phyloP scores from a whole-genome alignment of 2,797 vertebrate genomes.

The Thripadectes ignobilis region DNA sequence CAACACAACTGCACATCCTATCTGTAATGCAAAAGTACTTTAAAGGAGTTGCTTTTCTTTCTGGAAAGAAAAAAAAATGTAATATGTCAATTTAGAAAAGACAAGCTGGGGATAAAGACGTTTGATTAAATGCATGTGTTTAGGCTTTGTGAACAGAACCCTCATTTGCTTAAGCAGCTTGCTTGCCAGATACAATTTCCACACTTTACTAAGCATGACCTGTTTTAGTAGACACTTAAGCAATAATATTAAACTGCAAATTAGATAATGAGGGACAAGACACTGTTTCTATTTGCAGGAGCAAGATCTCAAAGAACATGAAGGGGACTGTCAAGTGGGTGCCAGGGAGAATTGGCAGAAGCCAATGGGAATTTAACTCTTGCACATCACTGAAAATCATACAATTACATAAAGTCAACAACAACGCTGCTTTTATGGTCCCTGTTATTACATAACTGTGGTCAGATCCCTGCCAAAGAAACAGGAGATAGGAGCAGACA shows the following conservation, averaged over 20 bases:
- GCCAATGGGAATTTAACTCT: neutral
- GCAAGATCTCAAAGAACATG: neutral
- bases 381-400: neutral
- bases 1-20: neutral
- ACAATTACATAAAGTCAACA: slow-evolving; percentile 36
- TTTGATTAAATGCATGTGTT: neutral
- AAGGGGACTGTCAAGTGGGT: neutral
- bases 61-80: neutral
- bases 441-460: slow-evolving; percentile 3
- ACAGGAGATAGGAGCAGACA: neutral
- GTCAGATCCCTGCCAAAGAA: slow-evolving; percentile 28
- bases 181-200: slow-evolving; percentile 60
- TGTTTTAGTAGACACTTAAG: slow-evolving; percentile 40
- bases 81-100: neutral
- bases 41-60: neutral
- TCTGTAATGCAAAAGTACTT: neutral
- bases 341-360: slow-evolving; percentile 23
- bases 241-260: slow-evolving; percentile 36
- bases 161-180: slow-evolving; percentile 58
- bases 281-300: slow-evolving; percentile 32
- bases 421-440: neutral
- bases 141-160: slow-evolving; percentile 24
- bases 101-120: neutral
- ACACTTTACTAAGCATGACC: slow-evolving; percentile 62
- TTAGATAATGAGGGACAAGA: slow-evolving; percentile 20